Evolutionary conservation across 2,888 invertebrate genomes (phyloP), one percentile per base, ranked within the genome.

Genomic region (Petrophora chlorosata): DNA sequence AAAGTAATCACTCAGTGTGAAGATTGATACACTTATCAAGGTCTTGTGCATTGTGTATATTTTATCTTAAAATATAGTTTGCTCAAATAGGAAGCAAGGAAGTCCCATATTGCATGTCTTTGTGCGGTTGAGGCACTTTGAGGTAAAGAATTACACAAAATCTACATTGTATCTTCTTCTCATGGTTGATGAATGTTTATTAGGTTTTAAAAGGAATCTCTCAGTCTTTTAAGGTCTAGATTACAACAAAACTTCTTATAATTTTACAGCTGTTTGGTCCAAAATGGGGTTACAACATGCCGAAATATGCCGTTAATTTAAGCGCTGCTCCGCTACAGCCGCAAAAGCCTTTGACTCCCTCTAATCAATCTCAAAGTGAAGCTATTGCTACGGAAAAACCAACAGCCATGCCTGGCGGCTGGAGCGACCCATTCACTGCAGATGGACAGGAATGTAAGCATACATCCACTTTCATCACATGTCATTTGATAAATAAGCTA

Each of bases 291-390:
- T 78, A 92, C 91, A 70, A 93, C 44, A 94, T 96, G 91, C 97
- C 97, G 33, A 93, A 94, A 80, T 97, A 95, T 90, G 97, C 97
- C 26, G 94, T 95, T n/a, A 96, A 96, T 77, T 91, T 97, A 54
- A 94, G 95, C 60, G 92, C 93, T 59, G 93, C 94, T 56, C 96
- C 96, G 1, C 83, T 96, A 14, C 95, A 96, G 74, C 96, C 96
- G 3, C 91, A 94, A 48, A 95, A 94, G 81, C 93, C 93, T 80
- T 89, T 93, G 4, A 79, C 80, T 55, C 76, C 73, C 25, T 59
- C 67, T 25, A 65, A 49, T 56, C 32, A 49, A 14, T 43, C 49
- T 13, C 73, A 56, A 28, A 64, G 47, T 53, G 86, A 85, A 47
- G 38, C 48, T 13, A 38, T 55, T 25, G 63, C 56, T 43, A 16